Percentiles rank a stretch among this genome's conserved stretches.
Evolutionary conservation across 2,797 vertebrate species (phyloP).

Genomic region (Craterocephalus amniculus): DNA sequence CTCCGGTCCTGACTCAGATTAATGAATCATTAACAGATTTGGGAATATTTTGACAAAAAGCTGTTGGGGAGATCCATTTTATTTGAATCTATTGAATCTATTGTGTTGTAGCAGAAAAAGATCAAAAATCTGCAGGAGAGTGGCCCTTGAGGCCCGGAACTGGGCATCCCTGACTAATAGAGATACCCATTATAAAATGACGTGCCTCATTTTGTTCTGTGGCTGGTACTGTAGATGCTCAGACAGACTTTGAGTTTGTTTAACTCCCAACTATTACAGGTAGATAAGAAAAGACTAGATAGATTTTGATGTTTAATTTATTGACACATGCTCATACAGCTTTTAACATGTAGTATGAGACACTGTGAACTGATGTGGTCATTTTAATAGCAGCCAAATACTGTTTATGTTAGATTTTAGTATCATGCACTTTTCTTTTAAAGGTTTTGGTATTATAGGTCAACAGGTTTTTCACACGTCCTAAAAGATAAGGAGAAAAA

Average conservation of each 20-base stretch:
- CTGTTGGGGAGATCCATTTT: neutral
- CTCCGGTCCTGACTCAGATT: too few species aligned
- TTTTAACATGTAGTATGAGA: neutral
- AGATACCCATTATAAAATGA: neutral
- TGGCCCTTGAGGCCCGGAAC: neutral
- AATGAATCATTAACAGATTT: neutral
- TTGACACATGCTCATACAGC: neutral
- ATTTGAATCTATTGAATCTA: neutral
- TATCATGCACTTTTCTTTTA: neutral
- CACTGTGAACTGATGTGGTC: neutral
- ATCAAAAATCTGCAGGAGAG: neutral
- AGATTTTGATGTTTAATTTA: neutral
- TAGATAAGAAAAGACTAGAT: neutral
- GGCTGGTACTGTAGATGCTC: neutral
- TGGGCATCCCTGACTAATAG: neutral
- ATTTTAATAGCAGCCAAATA: neutral
- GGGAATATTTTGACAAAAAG: neutral
- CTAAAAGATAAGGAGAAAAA: neutral
- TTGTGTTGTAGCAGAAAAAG: neutral
- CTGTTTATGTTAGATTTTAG: neutral
- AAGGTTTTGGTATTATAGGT: neutral
- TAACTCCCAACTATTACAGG: neutral
- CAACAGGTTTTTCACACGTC: neutral
- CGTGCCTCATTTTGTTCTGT: neutral
- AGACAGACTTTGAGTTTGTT: neutral